A percentile compares a stretch with the other conserved stretches of the same genome.
Evolutionary conservation across 2,797 vertebrate genomes (phyloP).

Genomic region (Clamator glandarius): DNA sequence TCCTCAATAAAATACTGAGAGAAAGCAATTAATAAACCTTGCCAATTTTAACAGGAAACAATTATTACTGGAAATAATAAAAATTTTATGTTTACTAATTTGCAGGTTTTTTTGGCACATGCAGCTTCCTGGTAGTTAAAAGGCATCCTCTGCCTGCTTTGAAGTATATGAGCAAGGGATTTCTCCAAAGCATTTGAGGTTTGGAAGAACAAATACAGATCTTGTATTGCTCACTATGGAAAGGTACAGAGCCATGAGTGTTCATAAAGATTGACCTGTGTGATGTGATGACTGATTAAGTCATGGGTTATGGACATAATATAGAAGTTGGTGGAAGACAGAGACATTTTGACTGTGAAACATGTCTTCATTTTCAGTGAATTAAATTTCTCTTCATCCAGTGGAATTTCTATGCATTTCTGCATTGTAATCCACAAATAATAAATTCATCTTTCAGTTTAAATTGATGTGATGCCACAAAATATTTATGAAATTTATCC

Average conservation of each 20-base stretch:
- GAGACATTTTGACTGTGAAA: not conserved
- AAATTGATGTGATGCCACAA: not conserved
- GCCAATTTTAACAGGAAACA: not conserved
- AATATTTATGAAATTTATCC: not conserved
- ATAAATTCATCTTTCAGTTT: not conserved
- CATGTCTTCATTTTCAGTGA: not conserved
- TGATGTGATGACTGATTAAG: not conserved
- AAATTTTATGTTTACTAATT: not conserved
- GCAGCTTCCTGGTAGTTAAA: not conserved
- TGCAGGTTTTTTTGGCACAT: not conserved
- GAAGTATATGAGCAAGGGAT: not conserved
- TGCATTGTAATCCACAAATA: not conserved
- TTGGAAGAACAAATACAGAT: not conserved
- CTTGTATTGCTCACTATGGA: not conserved
- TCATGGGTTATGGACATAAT: not conserved
- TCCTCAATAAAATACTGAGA: not conserved
- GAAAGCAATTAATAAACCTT: not conserved
- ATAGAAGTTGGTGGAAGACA: not conserved
- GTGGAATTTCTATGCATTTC: not conserved
- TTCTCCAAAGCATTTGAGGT: not conserved
- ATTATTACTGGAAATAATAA: not conserved
- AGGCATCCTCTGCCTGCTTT: not conserved
- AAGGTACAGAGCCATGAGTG: not conserved
- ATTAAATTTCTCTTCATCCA: not conserved
- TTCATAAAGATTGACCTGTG: not conserved